A percentile compares a stretch with the other conserved stretches of the same genome.
phyloP scores from a whole-genome alignment of 2,797 vertebrate genomes.

The Mus minutoides region DNA sequence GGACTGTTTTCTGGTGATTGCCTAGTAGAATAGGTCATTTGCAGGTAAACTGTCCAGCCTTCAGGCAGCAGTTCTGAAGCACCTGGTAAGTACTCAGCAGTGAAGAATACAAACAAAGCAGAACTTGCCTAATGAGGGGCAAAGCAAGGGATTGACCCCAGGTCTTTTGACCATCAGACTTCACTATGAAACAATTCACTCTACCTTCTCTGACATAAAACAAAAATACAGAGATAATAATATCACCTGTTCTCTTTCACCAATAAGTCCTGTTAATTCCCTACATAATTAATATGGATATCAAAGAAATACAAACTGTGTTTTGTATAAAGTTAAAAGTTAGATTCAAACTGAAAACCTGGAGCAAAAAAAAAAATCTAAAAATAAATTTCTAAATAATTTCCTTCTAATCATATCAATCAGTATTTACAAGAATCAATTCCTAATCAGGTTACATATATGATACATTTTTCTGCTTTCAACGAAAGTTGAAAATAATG shows the following conservation, averaged over 20 bases:
- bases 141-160: constrained; percentile 16
- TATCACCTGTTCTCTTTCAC: neutral
- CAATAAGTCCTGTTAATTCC: neutral
- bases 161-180: constrained; percentile 9
- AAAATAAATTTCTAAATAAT: neutral
- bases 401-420: neutral
- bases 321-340: constrained; percentile 14
- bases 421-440: neutral
- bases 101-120: constrained; percentile 21
- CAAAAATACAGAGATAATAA: neutral
- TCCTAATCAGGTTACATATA: neutral
- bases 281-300: neutral
- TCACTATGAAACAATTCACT: neutral
- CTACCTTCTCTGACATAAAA: constrained; percentile 9
- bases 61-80: constrained; percentile 36
- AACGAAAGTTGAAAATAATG: neutral
- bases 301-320: neutral
- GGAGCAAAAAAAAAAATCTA: neutral
- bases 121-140: constrained; percentile 18
- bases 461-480: neutral
- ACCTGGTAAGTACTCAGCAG: neutral
- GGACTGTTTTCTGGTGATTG: constrained; percentile 3
- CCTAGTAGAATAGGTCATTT: neutral
- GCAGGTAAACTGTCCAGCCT: constrained; percentile 1
- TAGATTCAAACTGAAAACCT: neutral